A percentile compares a stretch with the other conserved stretches of the same genome.
Evolutionary conservation across 1,140 invertebrate species (phyloP).

Genomic region (Macrobrachium nipponense): DNA sequence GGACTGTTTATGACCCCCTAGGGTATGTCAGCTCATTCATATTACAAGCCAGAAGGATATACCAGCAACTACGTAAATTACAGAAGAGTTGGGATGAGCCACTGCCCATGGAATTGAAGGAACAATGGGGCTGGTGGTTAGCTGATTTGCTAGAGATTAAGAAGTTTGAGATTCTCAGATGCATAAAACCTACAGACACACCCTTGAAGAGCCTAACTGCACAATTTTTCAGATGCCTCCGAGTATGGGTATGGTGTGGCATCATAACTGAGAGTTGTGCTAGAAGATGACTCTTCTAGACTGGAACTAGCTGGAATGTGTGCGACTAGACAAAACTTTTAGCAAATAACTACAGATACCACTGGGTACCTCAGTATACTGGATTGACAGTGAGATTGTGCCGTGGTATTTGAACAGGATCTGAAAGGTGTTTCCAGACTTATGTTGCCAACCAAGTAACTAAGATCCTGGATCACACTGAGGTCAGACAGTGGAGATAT

Average conservation of each 20-base stretch:
- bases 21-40: not conserved
- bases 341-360: not conserved
- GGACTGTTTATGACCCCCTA: constrained; percentile 19
- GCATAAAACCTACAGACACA: not conserved
- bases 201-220: not conserved
- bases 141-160: not conserved
- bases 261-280: not conserved
- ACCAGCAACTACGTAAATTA: not conserved
- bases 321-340: no score
- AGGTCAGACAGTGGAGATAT: constrained; percentile 55
- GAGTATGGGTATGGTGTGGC: not conserved
- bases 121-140: not conserved
- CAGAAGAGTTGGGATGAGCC: not conserved
- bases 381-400: not conserved
- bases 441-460: constrained; percentile 62
- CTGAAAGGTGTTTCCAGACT: constrained; percentile 26
- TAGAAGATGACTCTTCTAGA: no score
- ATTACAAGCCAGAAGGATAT: no score
- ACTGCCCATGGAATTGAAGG: not conserved
- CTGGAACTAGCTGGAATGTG: no score
- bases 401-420: not conserved
- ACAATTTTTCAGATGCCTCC: not conserved
- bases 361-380: not conserved
- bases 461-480: constrained; percentile 60
- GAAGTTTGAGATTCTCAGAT: not conserved